A percentile compares a stretch with the other conserved stretches of the same genome.
Evolutionary conservation across 1,140 invertebrate genomes (phyloP).

Genomic region (Tetramorium alpestre): DNA sequence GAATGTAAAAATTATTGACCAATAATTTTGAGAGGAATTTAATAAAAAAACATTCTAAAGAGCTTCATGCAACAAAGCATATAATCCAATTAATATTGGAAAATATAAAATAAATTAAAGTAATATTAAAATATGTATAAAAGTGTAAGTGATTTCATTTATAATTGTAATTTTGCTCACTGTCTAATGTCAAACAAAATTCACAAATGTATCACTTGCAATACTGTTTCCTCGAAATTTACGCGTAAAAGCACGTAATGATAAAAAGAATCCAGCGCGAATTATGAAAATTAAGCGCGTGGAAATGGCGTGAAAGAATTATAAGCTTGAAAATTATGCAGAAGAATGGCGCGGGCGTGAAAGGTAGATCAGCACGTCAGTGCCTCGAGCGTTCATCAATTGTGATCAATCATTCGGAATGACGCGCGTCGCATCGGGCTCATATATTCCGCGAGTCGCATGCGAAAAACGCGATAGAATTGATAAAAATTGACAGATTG

Average conservation of each 20-base stretch:
- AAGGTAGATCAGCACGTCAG: too few relatives aligned
- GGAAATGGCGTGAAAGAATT: background rate
- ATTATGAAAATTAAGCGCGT: background rate
- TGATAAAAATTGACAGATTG: conserved; percentile 6
- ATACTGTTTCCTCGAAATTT: background rate
- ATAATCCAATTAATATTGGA: background rate
- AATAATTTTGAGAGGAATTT: background rate
- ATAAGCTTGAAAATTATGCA: background rate
- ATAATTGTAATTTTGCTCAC: background rate
- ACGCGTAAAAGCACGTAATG: background rate
- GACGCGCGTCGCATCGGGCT: background rate
- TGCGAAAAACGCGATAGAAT: conserved; percentile 15
- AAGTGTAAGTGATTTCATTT: too few relatives aligned
- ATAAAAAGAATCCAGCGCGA: background rate
- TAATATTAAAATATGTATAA: background rate
- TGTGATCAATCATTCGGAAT: conserved; percentile 30
- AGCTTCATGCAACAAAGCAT: background rate
- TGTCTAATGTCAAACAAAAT: background rate
- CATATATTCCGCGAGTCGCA: background rate
- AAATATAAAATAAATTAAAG: too few relatives aligned
- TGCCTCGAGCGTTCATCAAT: conserved; percentile 2
- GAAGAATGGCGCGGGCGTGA: background rate
- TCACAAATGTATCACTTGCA: background rate
- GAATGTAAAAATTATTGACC: background rate
- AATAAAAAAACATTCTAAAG: background rate